Base-by-base conservation (phyloP, 2,113 vertebrate genomes). In the Hemibagrus wyckioides region DNA sequence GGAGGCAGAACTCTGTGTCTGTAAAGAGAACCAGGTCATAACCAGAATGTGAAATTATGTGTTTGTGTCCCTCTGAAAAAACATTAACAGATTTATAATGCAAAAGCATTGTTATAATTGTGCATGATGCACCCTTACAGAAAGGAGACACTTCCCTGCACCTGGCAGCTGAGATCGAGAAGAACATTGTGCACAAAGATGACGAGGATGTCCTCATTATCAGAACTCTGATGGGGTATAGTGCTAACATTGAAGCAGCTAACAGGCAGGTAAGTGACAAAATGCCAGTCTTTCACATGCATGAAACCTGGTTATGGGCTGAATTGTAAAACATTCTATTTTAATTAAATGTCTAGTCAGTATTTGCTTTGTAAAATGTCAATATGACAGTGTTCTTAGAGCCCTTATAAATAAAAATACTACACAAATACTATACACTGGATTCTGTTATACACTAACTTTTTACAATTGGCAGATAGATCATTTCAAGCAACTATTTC, bases 1-100 rank as follows among this genome's bases (percentile, higher is more conserved):
- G 4, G 89, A 92, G 48, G 93, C 92, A 0, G 41, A 83, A 25
- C 80, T 33, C 21, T 94, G 92, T 13, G 91, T 92, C 69, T 85
- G 82, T 69, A 91, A 93, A 88, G 89, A 90, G 57, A 94, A 94
- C 79, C 80, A 91, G 92, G 93, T 93, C 54, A 86, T 84, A 15
- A 15, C 41, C 21, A 25, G 6, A 52, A 52, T 7, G 6, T 50
- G 4, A 30, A 80, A 33, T 28, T 50, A 30, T 39, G 36, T 71
- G 10, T 39, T 36, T 36, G 33, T 69, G n/a, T 69, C 28, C n/a
- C 10, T 65, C 63, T n/a, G 8, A 57, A 57, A 57, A 6, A 57
- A 57, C 23, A 23, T 23, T 57, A 65, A 65, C 2, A 13, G 14
- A 69, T 30, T 69, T 33, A 69, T 69, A 2, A 1, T 69, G 65